phyloP scores from a whole-genome alignment of 2,797 vertebrate species.

The Galaxias olidus region DNA sequence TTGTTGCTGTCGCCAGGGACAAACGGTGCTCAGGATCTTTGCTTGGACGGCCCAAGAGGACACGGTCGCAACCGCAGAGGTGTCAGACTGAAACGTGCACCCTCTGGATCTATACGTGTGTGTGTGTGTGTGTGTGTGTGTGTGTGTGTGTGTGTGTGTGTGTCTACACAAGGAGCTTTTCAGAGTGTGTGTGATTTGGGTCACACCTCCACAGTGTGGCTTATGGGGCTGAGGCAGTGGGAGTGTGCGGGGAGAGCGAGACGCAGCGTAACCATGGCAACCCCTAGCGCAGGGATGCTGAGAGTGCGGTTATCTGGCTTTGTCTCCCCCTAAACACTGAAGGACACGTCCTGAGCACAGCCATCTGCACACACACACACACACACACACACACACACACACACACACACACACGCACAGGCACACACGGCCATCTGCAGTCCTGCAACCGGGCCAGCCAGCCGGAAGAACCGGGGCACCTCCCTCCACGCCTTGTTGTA shows the following conservation, averaged over 20 bases:
- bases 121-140: slow-evolving; percentile 4
- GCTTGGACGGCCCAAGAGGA: slow-evolving; percentile 30
- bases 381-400: slow-evolving; percentile 7
- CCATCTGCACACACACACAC: slow-evolving; percentile 48
- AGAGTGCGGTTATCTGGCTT: slow-evolving; percentile 50
- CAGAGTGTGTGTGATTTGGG: slow-evolving; percentile 54
- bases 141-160: neutral
- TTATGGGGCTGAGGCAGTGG: slow-evolving; percentile 37
- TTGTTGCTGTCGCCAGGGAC: neutral
- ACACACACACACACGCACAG: slow-evolving; percentile 21
- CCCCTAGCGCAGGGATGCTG: slow-evolving; percentile 55
- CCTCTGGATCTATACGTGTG: slow-evolving; percentile 4
- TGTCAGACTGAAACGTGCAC: slow-evolving; percentile 19
- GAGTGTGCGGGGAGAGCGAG: slow-evolving; percentile 41
- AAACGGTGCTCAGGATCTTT: neutral
- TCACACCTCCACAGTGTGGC: slow-evolving; percentile 62
- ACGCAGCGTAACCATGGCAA: slow-evolving; percentile 61
- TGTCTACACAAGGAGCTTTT: neutral
- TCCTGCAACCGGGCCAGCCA: slow-evolving; percentile 58
- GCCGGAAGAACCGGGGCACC: slow-evolving; percentile 49
- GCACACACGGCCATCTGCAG: slow-evolving; percentile 64
- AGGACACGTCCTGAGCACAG: slow-evolving; percentile 47
- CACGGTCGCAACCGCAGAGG: slow-evolving; percentile 29
- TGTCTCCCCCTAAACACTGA: slow-evolving; percentile 50
- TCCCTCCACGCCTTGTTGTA: slow-evolving; percentile 56